Base-by-base conservation (phyloP, 2,888 invertebrate species). In the Elmis aenea region DNA sequence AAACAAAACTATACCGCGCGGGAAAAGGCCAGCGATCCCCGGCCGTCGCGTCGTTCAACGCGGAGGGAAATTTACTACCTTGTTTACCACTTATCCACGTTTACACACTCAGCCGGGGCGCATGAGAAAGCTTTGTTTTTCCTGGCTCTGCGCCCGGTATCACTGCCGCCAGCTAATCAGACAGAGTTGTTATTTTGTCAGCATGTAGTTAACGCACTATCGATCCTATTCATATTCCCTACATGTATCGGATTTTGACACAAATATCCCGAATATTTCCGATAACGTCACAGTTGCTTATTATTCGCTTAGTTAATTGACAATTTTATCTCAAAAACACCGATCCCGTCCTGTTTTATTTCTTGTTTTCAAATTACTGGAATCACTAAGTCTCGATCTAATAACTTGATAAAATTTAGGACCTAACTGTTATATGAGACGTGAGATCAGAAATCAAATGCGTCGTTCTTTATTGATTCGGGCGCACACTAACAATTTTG, bases 1-100 rank as follows among this genome's bases (percentile, higher is more conserved):
- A 16, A 23, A 29, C 38, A 33, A 45, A 42, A 44, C 44, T 42
- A 45, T 45, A 44, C 31, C 43, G 31, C 38, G 41, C 43, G 50
- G 46, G 42, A 48, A 36, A 50, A 48, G 50, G 42, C 40, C 32
- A 48, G 48, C 45, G 42, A 44, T 48, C 44, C 45, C 46, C 33
- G 35, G 26, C 50, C 58, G 59, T 56, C 57, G 53, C 49, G 56
- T 54, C 57, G 45, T 46, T 58, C 51, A 56, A 50, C 51, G 56
- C 45, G 47, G 53, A 59, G 55, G 58, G 60, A 66, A 67, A 68
- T 68, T 68, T 68, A 67, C 67, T 67, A 68, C 67, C 66, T 66
- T 68, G 67, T 68, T 68, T 68, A 68, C 67, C 67, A 67, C 67
- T 68, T 67, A 66, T 58, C 64, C 64, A 59, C 65, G 65, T 64